Evolutionary conservation across 2,888 invertebrate genomes (phyloP).

Genomic region (Orthonevra nobilis): DNA sequence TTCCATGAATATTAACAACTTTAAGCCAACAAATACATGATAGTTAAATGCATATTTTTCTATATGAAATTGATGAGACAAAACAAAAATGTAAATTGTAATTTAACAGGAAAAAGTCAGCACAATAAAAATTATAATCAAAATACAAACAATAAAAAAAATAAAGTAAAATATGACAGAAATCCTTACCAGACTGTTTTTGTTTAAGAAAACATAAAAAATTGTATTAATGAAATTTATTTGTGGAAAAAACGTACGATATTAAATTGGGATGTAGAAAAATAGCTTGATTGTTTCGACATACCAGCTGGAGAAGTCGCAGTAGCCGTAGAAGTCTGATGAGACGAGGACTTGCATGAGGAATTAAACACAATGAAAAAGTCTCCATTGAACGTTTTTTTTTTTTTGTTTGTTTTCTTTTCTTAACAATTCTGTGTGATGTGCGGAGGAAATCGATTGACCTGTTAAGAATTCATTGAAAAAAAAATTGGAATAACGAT

Average conservation of each 20-base stretch:
- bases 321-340: slow-evolving; percentile 68
- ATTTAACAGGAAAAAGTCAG: slow-evolving; percentile 61
- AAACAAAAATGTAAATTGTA: slow-evolving; percentile 39
- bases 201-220: slow-evolving; percentile 32
- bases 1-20: slow-evolving; percentile 56
- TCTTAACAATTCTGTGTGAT: slow-evolving; percentile 48
- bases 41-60: slow-evolving; percentile 64
- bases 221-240: slow-evolving; percentile 24
- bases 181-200: slow-evolving; percentile 61
- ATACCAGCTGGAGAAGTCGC: slow-evolving; percentile 69
- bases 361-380: slow-evolving; percentile 57
- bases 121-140: slow-evolving; percentile 59
- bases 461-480: slow-evolving; percentile 71
- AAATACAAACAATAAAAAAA: slow-evolving; percentile 61
- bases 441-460: slow-evolving; percentile 55
- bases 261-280: slow-evolving; percentile 48
- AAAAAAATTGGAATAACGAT: slow-evolving; percentile 60
- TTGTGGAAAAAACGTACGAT: slow-evolving; percentile 45
- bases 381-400: slow-evolving; percentile 35
- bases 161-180: no score
- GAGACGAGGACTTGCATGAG: slow-evolving; percentile 68
- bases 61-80: slow-evolving; percentile 48
- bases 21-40: slow-evolving; percentile 69
- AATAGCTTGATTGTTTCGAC: slow-evolving; percentile 64
- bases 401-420: slow-evolving; percentile 9